Conservation (phyloP, 2,797 vertebrate genomes). For the Intellagama lesueurii region DNA sequence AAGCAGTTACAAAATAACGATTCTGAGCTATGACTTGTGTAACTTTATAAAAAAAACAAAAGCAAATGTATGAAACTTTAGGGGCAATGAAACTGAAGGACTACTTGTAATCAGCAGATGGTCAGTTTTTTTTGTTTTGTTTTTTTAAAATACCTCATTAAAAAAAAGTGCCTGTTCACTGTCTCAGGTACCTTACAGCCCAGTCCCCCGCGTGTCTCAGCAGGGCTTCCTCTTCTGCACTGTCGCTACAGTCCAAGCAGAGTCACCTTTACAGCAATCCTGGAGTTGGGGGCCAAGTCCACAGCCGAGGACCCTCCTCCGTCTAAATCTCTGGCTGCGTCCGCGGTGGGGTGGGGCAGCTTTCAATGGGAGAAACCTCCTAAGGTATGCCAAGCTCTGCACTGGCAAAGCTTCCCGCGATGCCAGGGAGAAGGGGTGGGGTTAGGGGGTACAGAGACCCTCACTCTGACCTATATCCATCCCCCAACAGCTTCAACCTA, state of each 20-base stretch:
- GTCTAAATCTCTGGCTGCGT: not conserved
- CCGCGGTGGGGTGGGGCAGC: not conserved
- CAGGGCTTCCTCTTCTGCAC: not conserved
- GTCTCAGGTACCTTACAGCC: not conserved
- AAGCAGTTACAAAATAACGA: not conserved
- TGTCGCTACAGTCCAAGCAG: too few relatives aligned
- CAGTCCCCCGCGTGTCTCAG: not conserved
- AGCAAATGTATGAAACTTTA: not conserved
- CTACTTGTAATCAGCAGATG: not conserved
- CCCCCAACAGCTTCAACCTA: too few relatives aligned
- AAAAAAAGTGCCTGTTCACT: not conserved
- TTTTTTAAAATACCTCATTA: not conserved
- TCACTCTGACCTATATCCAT: too few relatives aligned
- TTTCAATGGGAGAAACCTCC: not conserved
- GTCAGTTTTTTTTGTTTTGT: too few relatives aligned
- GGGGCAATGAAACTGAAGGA: not conserved
- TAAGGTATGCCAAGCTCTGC: too few relatives aligned
- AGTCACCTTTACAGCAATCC: too few relatives aligned
- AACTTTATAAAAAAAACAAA: not conserved
- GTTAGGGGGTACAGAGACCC: too few relatives aligned
- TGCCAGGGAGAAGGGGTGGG: too few relatives aligned
- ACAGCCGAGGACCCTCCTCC: not conserved
- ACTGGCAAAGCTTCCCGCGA: not conserved
- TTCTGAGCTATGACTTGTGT: not conserved
- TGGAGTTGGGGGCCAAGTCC: not conserved